Evolutionary conservation across 2,888 invertebrate genomes (phyloP).

Genomic region (Lasioglossum calceatum): DNA sequence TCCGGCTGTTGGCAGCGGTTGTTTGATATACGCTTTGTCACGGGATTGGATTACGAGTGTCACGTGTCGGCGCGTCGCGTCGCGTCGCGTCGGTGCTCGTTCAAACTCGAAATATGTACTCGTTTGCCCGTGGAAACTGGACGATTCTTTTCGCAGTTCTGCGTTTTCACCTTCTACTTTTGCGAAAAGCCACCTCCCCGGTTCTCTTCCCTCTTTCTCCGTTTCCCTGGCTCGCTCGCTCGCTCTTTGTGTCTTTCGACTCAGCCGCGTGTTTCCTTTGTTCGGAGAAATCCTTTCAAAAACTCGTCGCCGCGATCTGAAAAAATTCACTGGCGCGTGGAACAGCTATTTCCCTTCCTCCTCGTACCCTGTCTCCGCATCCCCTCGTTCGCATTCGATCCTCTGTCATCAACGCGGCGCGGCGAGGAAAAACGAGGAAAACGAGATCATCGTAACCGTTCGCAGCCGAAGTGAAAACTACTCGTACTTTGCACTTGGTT

Average conservation of each 20-base stretch:
- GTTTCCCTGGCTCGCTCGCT: neutral
- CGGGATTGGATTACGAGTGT: slow-evolving; percentile 9
- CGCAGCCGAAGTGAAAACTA: neutral
- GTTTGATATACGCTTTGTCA: slow-evolving; percentile 18
- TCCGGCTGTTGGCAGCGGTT: neutral
- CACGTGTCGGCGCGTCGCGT: neutral
- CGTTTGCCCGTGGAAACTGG: slow-evolving; percentile 33
- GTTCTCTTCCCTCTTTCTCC: neutral
- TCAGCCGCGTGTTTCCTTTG: neutral
- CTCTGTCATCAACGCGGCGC: neutral
- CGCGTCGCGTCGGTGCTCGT: neutral
- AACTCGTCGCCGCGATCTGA: slow-evolving; percentile 6
- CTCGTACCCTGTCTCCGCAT: neutral
- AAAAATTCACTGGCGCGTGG: slow-evolving; percentile 10
- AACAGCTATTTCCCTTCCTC: neutral
- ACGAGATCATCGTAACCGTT: slow-evolving; percentile 1
- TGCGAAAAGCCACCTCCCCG: neutral
- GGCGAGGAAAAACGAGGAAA: neutral
- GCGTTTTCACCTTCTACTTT: slow-evolving; percentile 42
- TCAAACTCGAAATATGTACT: slow-evolving; percentile 35
- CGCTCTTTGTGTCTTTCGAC: neutral
- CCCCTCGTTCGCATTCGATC: neutral
- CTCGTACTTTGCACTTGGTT: slow-evolving; percentile 25
- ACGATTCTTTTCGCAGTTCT: neutral
- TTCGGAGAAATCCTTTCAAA: slow-evolving; percentile 33